Evolutionary conservation across 2,888 invertebrate species (phyloP).

Genomic region (Apoda limacodes): DNA sequence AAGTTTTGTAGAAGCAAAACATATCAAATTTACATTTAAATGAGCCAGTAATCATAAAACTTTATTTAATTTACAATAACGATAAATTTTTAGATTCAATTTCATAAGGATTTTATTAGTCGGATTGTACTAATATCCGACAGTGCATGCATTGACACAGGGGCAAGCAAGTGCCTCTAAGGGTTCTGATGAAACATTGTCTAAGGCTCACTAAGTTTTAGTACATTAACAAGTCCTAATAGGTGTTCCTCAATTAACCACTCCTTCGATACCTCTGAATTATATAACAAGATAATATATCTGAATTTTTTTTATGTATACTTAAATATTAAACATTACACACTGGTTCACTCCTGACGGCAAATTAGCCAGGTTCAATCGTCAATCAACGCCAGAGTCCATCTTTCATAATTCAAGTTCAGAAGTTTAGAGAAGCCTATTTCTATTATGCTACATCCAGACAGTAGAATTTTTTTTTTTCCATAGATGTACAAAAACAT

Average conservation of each 20-base stretch:
- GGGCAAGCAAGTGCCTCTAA: no score
- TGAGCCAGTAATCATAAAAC: constrained; percentile 62
- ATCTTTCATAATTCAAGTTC: constrained; percentile 42
- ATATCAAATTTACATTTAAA: constrained; percentile 55
- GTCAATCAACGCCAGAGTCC: constrained; percentile 40
- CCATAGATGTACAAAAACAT: no score
- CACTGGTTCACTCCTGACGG: constrained; percentile 59
- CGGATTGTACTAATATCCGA: constrained; percentile 18
- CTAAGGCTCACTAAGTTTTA: constrained; percentile 60
- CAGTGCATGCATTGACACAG: no score
- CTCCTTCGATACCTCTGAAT: constrained; percentile 64
- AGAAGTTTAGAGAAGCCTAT: constrained; percentile 47
- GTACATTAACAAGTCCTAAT: constrained; percentile 51
- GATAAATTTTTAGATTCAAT: constrained; percentile 47
- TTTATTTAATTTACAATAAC: constrained; percentile 65
- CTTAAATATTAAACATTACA: constrained; percentile 65
- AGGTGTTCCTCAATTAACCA: constrained; percentile 46
- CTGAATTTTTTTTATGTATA: constrained; percentile 67
- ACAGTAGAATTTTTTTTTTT: no score
- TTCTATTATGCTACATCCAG: constrained; percentile 45
- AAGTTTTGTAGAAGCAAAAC: constrained; percentile 61
- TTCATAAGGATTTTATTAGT: constrained; percentile 32
- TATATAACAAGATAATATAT: constrained; percentile 72
- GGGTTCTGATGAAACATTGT: no score
- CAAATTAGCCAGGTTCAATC: constrained; percentile 42